Evolutionary conservation across 1,140 invertebrate species (phyloP).

Genomic region (Mylabris phalerata): DNA sequence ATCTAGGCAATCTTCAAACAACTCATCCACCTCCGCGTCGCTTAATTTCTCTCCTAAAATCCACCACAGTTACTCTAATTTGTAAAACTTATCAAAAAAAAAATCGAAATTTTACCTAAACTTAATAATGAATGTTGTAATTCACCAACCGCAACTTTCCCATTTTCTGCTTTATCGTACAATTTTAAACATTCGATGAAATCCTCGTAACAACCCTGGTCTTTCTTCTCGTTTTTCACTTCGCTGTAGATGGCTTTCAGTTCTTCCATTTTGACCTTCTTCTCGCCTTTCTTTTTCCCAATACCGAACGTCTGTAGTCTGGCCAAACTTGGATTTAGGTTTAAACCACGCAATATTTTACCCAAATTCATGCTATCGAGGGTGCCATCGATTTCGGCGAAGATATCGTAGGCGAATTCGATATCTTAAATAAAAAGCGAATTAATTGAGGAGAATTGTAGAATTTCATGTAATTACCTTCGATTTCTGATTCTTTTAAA

Average conservation of each 20-base stretch:
- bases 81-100: background rate
- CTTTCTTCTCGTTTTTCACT: conserved; percentile 58
- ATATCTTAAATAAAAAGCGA: conserved; percentile 22
- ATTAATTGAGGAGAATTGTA: background rate
- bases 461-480: conserved; percentile 29
- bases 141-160: conserved; percentile 66
- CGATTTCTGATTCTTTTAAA: conserved; percentile 33
- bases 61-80: conserved; percentile 6
- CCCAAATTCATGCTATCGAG: conserved; percentile 30
- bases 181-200: conserved; percentile 72
- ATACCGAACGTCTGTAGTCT: conserved; percentile 30
- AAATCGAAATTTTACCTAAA: conserved; percentile 47
- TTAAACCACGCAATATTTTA: conserved; percentile 24
- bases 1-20: conserved; percentile 82
- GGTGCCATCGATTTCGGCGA: conserved; percentile 22
- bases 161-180: conserved; percentile 69
- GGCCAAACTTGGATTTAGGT: conserved; percentile 36
- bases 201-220: conserved; percentile 66
- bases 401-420: conserved; percentile 34
- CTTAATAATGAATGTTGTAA: conserved; percentile 62
- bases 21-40: conserved; percentile 73
- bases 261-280: conserved; percentile 59
- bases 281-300: conserved; percentile 29
- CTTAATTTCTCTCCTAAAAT: conserved; percentile 73
- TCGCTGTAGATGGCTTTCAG: conserved; percentile 63